A percentile compares a stretch with the other conserved stretches of the same genome.
These are phyloP conservation scores for Drosophila histrio DNA, from an alignment of 2,888 invertebrate genomes.

Conservation along the genomic window DNA sequence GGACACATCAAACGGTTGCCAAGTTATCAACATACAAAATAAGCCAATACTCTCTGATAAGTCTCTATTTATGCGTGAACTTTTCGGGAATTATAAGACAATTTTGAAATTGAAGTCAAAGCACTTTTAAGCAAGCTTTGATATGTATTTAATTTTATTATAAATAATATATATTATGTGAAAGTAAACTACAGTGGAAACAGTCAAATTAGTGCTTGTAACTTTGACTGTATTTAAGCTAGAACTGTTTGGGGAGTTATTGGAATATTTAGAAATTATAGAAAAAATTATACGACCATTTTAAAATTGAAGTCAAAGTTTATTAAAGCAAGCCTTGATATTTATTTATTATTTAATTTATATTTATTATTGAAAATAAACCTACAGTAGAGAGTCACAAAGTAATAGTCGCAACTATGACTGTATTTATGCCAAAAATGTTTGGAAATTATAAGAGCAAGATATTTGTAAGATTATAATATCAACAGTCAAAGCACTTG, in stretches of 20 bases:
- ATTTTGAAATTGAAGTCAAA: background rate
- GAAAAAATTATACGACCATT: background rate
- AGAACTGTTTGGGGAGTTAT: no score
- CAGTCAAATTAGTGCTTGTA: no score
- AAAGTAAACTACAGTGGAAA: background rate
- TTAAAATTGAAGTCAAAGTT: background rate
- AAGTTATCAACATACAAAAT: conserved; percentile 13
- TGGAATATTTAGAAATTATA: no score
- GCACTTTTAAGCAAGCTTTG: background rate
- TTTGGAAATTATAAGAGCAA: no score
- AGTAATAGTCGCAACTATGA: no score
- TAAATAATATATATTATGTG: no score
- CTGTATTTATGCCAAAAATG: no score
- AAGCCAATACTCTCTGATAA: background rate
- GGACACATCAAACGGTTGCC: conserved; percentile 35
- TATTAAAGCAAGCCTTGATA: background rate
- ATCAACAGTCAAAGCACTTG: no score
- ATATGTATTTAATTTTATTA: background rate
- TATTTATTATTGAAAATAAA: background rate
- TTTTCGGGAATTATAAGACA: background rate
- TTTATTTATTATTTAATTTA: no score
- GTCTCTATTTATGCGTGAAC: background rate
- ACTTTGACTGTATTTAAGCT: no score
- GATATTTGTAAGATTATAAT: no score
- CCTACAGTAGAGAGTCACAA: no score